phyloP scores from a whole-genome alignment of 2,113 vertebrate species.

The Tenrec ecaudatus region DNA sequence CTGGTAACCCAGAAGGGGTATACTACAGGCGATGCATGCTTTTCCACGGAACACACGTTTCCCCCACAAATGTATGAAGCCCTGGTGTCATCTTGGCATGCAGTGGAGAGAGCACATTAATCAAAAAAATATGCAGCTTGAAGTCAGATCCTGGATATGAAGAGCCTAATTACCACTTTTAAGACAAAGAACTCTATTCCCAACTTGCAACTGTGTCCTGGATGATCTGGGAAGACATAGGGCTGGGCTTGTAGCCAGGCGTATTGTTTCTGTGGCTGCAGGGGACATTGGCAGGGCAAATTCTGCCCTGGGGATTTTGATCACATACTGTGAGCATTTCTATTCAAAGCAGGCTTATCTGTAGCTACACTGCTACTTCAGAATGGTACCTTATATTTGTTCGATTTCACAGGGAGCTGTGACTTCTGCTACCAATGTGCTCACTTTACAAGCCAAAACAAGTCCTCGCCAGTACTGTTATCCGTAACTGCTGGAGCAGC shows the following conservation, averaged over 20 bases:
- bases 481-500: neutral
- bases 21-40: rapidly evolving
- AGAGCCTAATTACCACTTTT: neutral
- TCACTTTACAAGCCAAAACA: slow-evolving; percentile 17
- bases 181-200: neutral
- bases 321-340: neutral
- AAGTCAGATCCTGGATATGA: neutral
- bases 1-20: neutral
- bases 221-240: neutral
- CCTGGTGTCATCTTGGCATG: neutral
- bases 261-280: neutral
- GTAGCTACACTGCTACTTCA: neutral
- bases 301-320: neutral
- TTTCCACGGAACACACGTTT: neutral
- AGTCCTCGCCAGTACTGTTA: neutral
- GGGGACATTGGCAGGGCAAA: neutral
- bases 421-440: neutral
- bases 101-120: neutral
- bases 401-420: neutral
- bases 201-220: neutral
- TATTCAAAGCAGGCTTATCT: slow-evolving; percentile 54
- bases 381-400: neutral
- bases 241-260: neutral
- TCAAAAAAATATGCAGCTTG: neutral
- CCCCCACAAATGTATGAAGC: neutral